Evolutionary conservation across 2,797 vertebrate genomes (phyloP).

Genomic region (Coregonus ussuriensis): DNA sequence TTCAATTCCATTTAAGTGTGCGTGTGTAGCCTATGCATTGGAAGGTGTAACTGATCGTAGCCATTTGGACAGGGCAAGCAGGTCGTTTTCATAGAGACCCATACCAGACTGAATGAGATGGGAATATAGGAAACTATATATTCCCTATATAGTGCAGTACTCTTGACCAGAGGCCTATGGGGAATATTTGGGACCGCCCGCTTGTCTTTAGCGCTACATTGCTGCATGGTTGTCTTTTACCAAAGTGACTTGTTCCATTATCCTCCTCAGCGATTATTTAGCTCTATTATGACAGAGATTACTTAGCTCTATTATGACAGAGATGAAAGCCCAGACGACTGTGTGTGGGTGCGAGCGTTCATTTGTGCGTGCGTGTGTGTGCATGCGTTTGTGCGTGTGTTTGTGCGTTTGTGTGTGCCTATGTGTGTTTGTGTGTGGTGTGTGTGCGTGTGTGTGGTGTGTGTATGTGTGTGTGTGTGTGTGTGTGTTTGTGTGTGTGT

Average conservation of each 20-base stretch:
- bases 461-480: no score
- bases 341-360: background rate
- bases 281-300: no score
- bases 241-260: no score
- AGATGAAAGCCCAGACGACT: background rate
- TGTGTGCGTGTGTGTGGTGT: no score
- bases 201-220: background rate
- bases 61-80: conserved; percentile 6
- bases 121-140: background rate
- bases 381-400: background rate
- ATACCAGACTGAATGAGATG: background rate
- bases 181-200: background rate
- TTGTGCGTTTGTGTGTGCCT: background rate
- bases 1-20: conserved; percentile 25
- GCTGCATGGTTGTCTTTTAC: background rate
- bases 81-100: background rate
- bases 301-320: no score
- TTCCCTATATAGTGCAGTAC: no score
- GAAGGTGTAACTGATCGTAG: conserved; percentile 5
- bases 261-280: no score
- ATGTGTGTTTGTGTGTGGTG: no score
- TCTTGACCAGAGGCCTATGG: no score
- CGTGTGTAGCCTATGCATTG: conserved; percentile 5
- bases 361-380: no score
- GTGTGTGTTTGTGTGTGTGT: no score